These are phyloP conservation scores for Metacarcinus magister DNA, from an alignment of 2,888 invertebrate genomes.

Conservation along the genomic window DNA sequence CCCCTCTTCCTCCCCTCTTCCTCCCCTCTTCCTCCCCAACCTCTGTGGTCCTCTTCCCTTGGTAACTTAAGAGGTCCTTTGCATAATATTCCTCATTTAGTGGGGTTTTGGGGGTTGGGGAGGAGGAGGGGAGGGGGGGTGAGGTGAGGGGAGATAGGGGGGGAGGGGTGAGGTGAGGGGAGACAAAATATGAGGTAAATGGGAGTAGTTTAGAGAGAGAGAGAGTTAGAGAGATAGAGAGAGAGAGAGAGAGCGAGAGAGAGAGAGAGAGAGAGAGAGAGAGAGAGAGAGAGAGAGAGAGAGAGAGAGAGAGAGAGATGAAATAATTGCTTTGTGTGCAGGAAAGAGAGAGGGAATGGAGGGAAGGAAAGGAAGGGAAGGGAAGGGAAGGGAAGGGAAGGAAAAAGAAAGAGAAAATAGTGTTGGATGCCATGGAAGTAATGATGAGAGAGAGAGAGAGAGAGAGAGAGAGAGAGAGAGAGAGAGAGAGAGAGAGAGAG, in stretches of 20 bases:
- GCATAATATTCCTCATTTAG: constrained; percentile 18
- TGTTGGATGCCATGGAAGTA: neutral
- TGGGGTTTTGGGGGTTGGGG: neutral
- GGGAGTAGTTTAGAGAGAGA: neutral
- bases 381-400: neutral
- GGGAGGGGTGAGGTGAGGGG: neutral
- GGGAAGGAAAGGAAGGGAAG: neutral
- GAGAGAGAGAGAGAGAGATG: neutral
- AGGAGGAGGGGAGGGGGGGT: neutral
- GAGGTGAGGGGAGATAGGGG: neutral
- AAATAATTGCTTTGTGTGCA: neutral
- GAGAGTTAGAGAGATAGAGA: neutral
- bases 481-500: neutral
- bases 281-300: neutral
- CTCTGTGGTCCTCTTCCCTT: neutral
- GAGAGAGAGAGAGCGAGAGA: neutral
- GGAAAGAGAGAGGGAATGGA: neutral
- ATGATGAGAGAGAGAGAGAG: neutral
- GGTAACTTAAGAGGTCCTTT: constrained; percentile 6
- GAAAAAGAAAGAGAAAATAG: neutral
- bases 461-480: neutral
- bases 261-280: neutral
- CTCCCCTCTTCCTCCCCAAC: neutral
- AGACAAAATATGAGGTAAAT: neutral
- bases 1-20: neutral